Conservation (phyloP, 2,888 invertebrate genomes). For the Pollenia labialis region DNA sequence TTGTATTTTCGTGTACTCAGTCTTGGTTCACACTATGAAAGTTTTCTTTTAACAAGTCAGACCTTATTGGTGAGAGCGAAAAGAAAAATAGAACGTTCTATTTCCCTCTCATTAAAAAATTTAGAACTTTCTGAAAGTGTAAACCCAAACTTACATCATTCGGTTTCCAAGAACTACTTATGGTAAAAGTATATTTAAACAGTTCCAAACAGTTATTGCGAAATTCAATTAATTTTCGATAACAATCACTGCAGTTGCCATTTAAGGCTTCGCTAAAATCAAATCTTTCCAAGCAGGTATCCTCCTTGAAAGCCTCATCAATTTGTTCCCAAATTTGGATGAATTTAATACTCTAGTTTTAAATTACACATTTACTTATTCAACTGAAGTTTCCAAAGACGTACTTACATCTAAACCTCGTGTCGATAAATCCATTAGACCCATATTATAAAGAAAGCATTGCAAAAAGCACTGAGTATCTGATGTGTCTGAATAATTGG, state of each 20-base stretch:
- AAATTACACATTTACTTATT: background rate
- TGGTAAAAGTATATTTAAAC: conserved; percentile 42
- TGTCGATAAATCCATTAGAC: conserved; percentile 76
- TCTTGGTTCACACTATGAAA: too few relatives aligned
- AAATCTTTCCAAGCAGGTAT: conserved; percentile 56
- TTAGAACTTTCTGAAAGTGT: too few relatives aligned
- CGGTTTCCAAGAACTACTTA: conserved; percentile 24
- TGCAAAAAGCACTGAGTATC: conserved; percentile 78
- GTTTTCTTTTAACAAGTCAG: too few relatives aligned
- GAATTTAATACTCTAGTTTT: conserved; percentile 50
- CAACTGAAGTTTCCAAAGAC: background rate
- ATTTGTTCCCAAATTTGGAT: conserved; percentile 58
- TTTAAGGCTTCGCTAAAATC: conserved; percentile 70
- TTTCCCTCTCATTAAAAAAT: too few relatives aligned
- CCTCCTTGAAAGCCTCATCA: conserved; percentile 62
- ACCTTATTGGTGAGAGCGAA: too few relatives aligned
- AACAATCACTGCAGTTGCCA: conserved; percentile 75
- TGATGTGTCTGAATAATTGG: conserved; percentile 76
- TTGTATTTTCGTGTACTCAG: background rate
- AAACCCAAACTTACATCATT: conserved; percentile 32
- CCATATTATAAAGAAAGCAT: conserved; percentile 78
- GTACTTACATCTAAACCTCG: conserved; percentile 76
- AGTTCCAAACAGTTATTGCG: conserved; percentile 36
- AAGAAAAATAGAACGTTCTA: too few relatives aligned
- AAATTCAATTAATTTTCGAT: conserved; percentile 74